phyloP scores from a whole-genome alignment of 2,888 invertebrate species.

The Leptopilina drosophilae region DNA sequence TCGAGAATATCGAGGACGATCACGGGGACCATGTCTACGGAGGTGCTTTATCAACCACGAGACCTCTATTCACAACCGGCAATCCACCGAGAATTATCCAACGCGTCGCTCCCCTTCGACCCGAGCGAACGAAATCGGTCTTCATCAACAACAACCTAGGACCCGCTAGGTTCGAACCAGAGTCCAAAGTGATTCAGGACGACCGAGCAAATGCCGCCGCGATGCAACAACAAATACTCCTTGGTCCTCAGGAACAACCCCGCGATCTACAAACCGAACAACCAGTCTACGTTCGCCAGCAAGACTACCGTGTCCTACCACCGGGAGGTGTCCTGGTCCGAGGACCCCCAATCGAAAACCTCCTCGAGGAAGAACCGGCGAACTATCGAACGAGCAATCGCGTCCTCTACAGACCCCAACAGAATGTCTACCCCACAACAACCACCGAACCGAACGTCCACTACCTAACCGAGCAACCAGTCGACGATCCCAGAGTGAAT shows the following conservation, averaged over 20 bases:
- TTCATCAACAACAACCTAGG: conserved; percentile 67
- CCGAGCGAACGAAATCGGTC: conserved; percentile 66
- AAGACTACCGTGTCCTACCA: conserved; percentile 68
- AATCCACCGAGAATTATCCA: conserved; percentile 80
- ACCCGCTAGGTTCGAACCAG: conserved; percentile 68
- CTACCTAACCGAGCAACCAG: conserved; percentile 69
- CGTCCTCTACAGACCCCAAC: conserved; percentile 66
- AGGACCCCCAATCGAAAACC: conserved; percentile 56
- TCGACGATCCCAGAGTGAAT: conserved; percentile 62
- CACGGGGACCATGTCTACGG: conserved; percentile 83
- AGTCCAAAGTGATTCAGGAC: conserved; percentile 66
- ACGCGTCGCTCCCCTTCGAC: conserved; percentile 62
- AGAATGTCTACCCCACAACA: conserved; percentile 63
- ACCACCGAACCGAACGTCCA: conserved; percentile 70
- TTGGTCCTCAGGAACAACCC: conserved; percentile 55
- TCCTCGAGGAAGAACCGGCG: conserved; percentile 63
- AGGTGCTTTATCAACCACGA: conserved; percentile 81
- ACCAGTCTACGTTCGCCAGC: conserved; percentile 68
- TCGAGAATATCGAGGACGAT: conserved; percentile 81
- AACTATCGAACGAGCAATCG: conserved; percentile 64
- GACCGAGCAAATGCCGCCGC: conserved; percentile 60
- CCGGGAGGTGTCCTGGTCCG: conserved; percentile 65
- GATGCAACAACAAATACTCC: conserved; percentile 65
- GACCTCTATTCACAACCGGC: conserved; percentile 84
- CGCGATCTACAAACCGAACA: conserved; percentile 69